These are phyloP conservation scores for Apeira syringaria DNA, from an alignment of 2,888 invertebrate species.

Conservation along the genomic window DNA sequence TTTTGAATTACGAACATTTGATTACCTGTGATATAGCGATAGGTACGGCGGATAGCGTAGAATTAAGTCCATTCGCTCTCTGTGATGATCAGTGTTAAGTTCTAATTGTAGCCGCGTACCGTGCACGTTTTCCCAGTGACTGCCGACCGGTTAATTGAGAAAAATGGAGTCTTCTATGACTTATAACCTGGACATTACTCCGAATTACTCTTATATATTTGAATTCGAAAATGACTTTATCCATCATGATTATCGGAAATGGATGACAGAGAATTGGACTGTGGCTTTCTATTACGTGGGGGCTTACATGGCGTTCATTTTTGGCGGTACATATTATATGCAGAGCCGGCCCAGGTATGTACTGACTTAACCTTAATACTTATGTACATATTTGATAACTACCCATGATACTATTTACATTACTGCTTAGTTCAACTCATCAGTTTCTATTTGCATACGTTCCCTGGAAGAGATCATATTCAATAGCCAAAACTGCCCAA, in stretches of 20 bases:
- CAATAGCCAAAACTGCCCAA: too few relatives aligned
- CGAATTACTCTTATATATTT: constrained; percentile 97
- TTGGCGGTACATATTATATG: constrained; percentile 97
- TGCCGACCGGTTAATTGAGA: constrained; percentile 37
- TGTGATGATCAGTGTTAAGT: constrained; percentile 72
- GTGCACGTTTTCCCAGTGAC: constrained; percentile 48
- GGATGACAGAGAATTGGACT: constrained; percentile 99
- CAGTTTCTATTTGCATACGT: too few relatives aligned
- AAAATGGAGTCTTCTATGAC: constrained; percentile 72
- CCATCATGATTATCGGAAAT: constrained; percentile 93
- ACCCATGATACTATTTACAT: too few relatives aligned
- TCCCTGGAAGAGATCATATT: too few relatives aligned
- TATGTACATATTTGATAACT: too few relatives aligned
- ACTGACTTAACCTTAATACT: too few relatives aligned
- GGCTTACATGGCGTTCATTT: constrained; percentile 96
- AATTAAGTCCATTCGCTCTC: constrained; percentile 71
- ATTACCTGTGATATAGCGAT: constrained; percentile 77
- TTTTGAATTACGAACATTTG: constrained; percentile 60
- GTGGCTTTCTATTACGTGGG: constrained; percentile 95
- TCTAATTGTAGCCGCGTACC: constrained; percentile 38
- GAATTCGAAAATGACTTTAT: constrained; percentile 98
- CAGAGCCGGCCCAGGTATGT: constrained; percentile 91
- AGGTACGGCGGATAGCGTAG: constrained; percentile 58
- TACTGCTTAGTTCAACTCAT: too few relatives aligned
- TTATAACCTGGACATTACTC: constrained; percentile 84